A percentile compares a stretch with the other conserved stretches of the same genome.
Evolutionary conservation across 2,888 invertebrate species (phyloP).

Genomic region (Stictocephala bisonia): DNA sequence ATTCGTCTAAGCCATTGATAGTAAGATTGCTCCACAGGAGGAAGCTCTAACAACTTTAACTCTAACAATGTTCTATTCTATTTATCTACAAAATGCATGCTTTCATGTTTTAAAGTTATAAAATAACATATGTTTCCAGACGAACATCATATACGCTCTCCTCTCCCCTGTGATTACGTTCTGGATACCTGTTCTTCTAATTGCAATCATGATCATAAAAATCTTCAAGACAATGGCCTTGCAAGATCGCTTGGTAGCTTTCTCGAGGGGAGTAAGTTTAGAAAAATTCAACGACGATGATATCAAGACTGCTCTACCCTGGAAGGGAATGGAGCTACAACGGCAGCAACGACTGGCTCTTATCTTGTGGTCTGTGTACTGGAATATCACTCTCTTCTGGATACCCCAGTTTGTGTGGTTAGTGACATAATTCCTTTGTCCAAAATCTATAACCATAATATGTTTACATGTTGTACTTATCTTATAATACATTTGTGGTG

Average conservation of each 20-base stretch:
- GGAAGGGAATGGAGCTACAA: background rate
- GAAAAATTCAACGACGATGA: background rate
- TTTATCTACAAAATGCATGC: no score
- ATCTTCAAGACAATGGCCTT: conserved; percentile 7
- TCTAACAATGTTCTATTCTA: no score
- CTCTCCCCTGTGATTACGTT: background rate
- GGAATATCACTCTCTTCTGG: conserved; percentile 18
- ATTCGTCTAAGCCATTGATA: no score
- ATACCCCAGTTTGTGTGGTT: background rate
- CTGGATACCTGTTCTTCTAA: background rate
- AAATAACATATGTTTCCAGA: no score
- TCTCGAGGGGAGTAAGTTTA: background rate
- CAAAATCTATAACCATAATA: no score
- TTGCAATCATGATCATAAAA: background rate
- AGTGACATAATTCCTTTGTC: no score
- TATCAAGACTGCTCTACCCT: background rate
- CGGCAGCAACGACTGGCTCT: conserved; percentile 4
- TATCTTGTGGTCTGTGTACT: conserved; percentile 15
- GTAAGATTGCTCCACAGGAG: no score
- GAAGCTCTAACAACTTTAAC: no score
- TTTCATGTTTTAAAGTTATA: no score
- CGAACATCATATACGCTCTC: background rate
- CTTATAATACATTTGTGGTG: no score
- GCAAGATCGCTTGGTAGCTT: background rate
- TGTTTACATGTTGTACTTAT: no score